Percentiles rank a stretch among this genome's conserved stretches.
Evolutionary conservation across 2,888 invertebrate species (phyloP).

Genomic region (Electrophaes corylata): DNA sequence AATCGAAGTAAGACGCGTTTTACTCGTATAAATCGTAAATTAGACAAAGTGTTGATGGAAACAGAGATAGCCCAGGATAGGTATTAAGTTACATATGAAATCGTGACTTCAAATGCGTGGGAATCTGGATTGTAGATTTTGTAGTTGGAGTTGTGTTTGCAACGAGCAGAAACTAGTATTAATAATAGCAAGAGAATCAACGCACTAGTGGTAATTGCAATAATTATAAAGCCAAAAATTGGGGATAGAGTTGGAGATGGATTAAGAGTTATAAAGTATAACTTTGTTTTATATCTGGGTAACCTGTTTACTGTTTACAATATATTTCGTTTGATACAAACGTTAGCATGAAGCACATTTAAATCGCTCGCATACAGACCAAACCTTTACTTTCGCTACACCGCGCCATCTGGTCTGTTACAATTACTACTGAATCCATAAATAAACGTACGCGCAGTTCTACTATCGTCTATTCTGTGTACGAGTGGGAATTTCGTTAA

Average conservation of each 20-base stretch:
- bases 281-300: no score
- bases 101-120: neutral
- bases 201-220: no score
- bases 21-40: neutral
- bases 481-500: constrained; percentile 12
- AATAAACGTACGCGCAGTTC: constrained; percentile 23
- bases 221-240: no score
- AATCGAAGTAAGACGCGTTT: constrained; percentile 13
- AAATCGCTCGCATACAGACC: constrained; percentile 9
- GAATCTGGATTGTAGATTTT: neutral
- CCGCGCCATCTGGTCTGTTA: constrained; percentile 32
- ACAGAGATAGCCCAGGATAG: neutral
- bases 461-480: neutral
- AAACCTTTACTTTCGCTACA: constrained; percentile 27
- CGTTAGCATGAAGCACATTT: constrained; percentile 10
- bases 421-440: constrained; percentile 30
- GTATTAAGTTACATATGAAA: neutral
- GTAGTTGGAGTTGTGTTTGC: neutral
- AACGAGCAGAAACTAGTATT: no score
- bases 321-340: constrained; percentile 5
- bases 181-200: no score
- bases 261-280: no score
- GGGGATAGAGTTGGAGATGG: no score
- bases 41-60: neutral
- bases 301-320: no score